Conservation (phyloP, 2,797 vertebrate genomes). For the Sebastes baramenuke region DNA sequence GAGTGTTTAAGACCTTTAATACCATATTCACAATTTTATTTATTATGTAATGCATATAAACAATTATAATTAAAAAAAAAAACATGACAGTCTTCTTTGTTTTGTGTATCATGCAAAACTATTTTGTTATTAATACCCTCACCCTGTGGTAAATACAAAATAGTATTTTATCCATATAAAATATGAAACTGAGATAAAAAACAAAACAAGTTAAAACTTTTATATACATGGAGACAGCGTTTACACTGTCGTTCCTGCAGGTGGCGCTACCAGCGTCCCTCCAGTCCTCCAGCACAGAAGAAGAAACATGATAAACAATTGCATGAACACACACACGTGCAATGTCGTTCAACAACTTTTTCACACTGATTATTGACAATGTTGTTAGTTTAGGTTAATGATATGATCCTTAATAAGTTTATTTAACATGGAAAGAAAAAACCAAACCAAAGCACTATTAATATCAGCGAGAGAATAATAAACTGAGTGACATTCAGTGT, state of each 20-base stretch:
- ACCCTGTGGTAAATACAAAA: background rate
- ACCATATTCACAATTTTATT: background rate
- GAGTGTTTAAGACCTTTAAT: background rate
- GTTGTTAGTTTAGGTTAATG: background rate
- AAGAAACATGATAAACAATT: slow-evolving; percentile 31
- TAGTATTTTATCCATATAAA: background rate
- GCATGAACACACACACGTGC: background rate
- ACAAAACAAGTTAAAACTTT: slow-evolving; percentile 6
- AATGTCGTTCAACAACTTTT: background rate
- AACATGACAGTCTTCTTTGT: fast-evolving
- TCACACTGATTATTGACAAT: background rate
- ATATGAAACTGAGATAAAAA: background rate
- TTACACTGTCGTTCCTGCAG: background rate
- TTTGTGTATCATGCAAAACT: fast-evolving
- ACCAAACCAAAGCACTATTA: background rate
- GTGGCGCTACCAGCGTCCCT: slow-evolving; percentile 9
- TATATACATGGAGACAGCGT: background rate
- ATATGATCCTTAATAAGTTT: background rate
- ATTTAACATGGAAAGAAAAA: background rate
- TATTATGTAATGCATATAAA: background rate
- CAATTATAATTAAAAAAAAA: background rate
- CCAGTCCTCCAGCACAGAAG: background rate
- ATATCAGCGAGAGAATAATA: background rate
- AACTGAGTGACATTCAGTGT: background rate
- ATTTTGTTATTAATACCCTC: fast-evolving